Evolutionary conservation across 2,888 invertebrate genomes (phyloP).

Genomic region (Hydropsyche betteni): DNA sequence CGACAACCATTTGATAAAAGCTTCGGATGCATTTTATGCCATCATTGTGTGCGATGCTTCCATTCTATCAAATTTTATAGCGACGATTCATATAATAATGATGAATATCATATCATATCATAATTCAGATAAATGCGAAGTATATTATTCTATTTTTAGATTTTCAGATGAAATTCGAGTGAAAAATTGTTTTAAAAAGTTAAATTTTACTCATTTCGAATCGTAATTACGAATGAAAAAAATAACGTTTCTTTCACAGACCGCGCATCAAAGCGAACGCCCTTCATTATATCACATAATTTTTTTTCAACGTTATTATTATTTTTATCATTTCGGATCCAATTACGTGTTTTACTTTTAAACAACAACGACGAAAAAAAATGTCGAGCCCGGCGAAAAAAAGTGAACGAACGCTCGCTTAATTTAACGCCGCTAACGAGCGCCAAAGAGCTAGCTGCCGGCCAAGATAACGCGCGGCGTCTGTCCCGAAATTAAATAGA

Average conservation of each 20-base stretch:
- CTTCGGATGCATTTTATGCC: no score
- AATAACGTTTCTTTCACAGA: no score
- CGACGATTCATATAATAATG: no score
- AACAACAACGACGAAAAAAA: constrained; percentile 1
- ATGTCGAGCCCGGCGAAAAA: neutral
- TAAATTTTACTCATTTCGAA: neutral
- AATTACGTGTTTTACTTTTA: constrained; percentile 22
- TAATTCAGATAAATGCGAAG: no score
- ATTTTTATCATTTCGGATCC: constrained; percentile 22
- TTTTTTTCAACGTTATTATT: no score
- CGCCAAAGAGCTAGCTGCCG: neutral
- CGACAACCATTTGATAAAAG: no score
- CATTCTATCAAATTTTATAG: no score
- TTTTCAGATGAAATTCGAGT: no score
- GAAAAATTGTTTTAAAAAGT: no score
- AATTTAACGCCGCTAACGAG: constrained; percentile 30
- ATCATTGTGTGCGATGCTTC: no score
- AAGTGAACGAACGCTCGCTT: neutral
- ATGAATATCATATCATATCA: no score
- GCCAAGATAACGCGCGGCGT: constrained; percentile 22
- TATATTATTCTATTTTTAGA: no score
- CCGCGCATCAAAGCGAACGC: neutral
- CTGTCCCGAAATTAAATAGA: constrained; percentile 36
- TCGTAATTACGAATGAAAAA: neutral
- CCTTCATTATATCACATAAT: neutral